These are phyloP conservation scores for Pantherophis alleghaniensis DNA, from an alignment of 2,797 vertebrate species.

Conservation along the genomic window DNA sequence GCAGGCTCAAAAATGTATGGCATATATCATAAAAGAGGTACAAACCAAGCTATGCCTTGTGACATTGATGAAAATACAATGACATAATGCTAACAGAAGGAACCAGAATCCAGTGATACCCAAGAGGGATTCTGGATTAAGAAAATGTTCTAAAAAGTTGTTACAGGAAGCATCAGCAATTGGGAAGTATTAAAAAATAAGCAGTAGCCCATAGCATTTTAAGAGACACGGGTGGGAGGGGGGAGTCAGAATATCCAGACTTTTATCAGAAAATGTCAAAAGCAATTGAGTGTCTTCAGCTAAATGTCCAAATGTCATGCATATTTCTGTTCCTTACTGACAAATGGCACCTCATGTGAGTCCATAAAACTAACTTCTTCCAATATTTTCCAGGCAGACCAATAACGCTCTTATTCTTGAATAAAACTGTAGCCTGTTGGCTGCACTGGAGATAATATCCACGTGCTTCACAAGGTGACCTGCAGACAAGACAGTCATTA, in stretches of 20 bases:
- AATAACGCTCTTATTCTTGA: background rate
- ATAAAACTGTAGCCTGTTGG: background rate
- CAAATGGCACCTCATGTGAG: background rate
- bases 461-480: background rate
- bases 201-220: background rate
- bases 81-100: background rate
- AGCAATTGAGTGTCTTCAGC: background rate
- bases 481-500: background rate
- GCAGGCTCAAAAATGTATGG: background rate
- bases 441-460: background rate
- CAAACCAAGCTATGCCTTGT: background rate
- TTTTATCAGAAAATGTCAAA: constrained; percentile 17
- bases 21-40: background rate
- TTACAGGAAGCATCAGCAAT: background rate
- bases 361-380: background rate
- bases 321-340: background rate
- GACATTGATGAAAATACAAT: background rate
- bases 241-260: background rate
- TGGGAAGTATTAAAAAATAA: background rate
- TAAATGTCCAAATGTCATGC: background rate
- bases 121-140: background rate
- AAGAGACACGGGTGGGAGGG: background rate
- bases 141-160: background rate
- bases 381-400: background rate
- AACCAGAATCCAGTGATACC: background rate